Evolutionary conservation across 2,797 vertebrate species (phyloP), one percentile per base, ranked within the genome.

Genomic region (Sarcophilus harrisii): DNA sequence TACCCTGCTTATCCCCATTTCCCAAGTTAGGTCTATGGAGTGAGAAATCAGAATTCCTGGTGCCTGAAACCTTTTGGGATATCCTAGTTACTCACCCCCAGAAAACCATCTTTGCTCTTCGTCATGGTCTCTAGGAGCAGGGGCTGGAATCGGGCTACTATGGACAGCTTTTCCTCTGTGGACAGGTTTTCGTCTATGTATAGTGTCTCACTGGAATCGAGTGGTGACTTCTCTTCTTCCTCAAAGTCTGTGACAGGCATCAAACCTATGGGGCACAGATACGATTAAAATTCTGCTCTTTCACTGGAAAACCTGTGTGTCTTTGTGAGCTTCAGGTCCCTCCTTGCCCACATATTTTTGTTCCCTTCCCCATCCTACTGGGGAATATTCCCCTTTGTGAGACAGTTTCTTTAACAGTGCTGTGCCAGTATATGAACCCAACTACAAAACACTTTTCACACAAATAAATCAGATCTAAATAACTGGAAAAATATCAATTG

Each of bases 31-130:
- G 38, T 24, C 0, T 3, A 4, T 49, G 38, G 38, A 38, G 21
- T 27, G 9, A 87, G 38, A 87, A 49, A 87, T 21, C 10, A 12
- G n/a, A n/a, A 30, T 28, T 4, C 90, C 92, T 18, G 29, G 58
- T 6, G 0, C 12, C 29, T 57, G 38, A 13, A 21, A 49, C 1
- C 52, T 3, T 0, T 0, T 45, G 12, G 91, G n/a, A 1, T 16
- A 93, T 87, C 89, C 18, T 90, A 81, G 27, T 0, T 5, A 98
- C 99, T 98, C 98, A 99, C 99, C 98, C 99, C 99, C 14, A 99
- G 98, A 96, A 99, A 99, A 1, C 99, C 99, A 0, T 99, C 99
- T 97, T 99, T 99, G 99, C 99, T 99, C 98, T 99, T 99, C 0
- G 99, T 99, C 99, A 99, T 99, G 3, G 99, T 99, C 94, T 99